phyloP scores from a whole-genome alignment of 2,888 invertebrate species.

The Morinoia aosen region DNA sequence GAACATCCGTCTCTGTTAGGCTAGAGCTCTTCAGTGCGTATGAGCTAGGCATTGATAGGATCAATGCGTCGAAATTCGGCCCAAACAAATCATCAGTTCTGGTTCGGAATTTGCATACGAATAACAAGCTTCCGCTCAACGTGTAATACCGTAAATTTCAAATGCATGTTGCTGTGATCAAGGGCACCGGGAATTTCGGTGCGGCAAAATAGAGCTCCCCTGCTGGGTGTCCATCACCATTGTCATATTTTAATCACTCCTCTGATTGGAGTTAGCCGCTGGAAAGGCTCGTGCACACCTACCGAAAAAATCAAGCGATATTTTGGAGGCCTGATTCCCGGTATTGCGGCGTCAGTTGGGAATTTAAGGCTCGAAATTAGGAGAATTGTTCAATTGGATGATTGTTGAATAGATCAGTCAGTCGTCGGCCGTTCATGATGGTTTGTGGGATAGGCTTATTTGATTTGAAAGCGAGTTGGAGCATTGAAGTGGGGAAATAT shows the following conservation, averaged over 20 bases:
- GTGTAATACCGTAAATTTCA: slow-evolving; percentile 6
- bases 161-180: not conserved
- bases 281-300: slow-evolving; percentile 23
- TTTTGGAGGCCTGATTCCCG: not conserved
- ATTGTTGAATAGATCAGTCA: not conserved
- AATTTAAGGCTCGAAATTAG: not conserved
- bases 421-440: not conserved
- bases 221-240: slow-evolving; percentile 9
- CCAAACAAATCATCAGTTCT: slow-evolving; percentile 34
- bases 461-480: not conserved
- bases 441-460: not conserved
- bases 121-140: slow-evolving; percentile 36
- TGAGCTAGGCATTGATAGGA: not conserved
- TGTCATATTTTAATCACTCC: slow-evolving; percentile 25
- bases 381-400: slow-evolving; percentile 4
- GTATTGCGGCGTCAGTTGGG: not conserved
- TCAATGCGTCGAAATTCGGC: slow-evolving; percentile 13
- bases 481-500: not conserved
- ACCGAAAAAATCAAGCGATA: not conserved
- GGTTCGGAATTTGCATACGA: slow-evolving; percentile 30
- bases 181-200: not conserved
- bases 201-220: not conserved
- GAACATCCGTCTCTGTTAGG: not conserved
- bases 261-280: slow-evolving; percentile 13
- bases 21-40: not conserved